phyloP scores from a whole-genome alignment of 2,888 invertebrate genomes.

The Agriopis leucophaearia region DNA sequence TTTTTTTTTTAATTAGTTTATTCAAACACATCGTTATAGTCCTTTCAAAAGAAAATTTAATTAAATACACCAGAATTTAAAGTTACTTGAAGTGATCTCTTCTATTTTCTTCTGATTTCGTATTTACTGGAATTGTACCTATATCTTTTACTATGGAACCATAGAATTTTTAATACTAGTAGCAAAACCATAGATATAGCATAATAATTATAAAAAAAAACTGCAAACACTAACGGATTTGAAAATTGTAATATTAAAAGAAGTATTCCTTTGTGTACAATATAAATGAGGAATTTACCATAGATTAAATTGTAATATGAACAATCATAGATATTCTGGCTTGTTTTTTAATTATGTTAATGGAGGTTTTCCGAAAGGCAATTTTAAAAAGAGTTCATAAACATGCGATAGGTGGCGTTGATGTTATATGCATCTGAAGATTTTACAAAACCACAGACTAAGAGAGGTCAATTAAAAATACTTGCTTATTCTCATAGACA shows the following conservation, averaged over 20 bases:
- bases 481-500: no score
- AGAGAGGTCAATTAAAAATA: no score
- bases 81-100: conserved; percentile 47
- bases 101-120: conserved; percentile 54
- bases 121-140: conserved; percentile 65
- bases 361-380: neutral
- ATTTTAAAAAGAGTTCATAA: no score
- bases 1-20: no score
- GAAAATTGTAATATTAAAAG: conserved; percentile 57
- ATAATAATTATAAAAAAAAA: conserved; percentile 59
- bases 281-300: conserved; percentile 45
- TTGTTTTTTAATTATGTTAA: conserved; percentile 5
- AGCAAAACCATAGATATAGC: conserved; percentile 63
- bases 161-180: conserved; percentile 64
- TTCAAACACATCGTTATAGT: neutral
- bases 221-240: conserved; percentile 85
- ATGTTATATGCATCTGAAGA: no score
- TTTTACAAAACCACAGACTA: no score
- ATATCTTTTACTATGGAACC: conserved; percentile 42
- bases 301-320: conserved; percentile 21
- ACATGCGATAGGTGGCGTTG: no score
- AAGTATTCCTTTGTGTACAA: conserved; percentile 43
- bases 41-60: neutral
- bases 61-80: neutral
- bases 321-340: conserved; percentile 24